These are phyloP conservation scores for Leptestheria dahalacensis DNA, from an alignment of 1,140 invertebrate species.

Conservation along the genomic window DNA sequence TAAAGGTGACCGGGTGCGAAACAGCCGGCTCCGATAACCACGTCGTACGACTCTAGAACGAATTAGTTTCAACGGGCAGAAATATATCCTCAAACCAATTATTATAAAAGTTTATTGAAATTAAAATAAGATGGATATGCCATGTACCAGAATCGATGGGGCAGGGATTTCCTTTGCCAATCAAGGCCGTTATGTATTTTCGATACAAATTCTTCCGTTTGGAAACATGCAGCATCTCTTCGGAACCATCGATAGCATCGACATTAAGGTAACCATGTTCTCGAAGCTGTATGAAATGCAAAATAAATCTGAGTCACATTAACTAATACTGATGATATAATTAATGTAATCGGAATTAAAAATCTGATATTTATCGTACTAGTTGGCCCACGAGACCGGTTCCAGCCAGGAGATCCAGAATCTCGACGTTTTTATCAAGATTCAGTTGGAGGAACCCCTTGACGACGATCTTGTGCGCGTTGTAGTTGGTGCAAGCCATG, in stretches of 20 bases:
- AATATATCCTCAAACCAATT: no score
- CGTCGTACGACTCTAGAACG: conserved; percentile 18
- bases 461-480: conserved; percentile 4
- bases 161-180: conserved; percentile 5
- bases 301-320: not conserved
- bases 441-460: conserved; percentile 8
- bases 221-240: conserved; percentile 17
- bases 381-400: conserved; percentile 12
- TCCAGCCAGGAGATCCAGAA: conserved; percentile 15
- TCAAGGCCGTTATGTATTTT: conserved; percentile 14
- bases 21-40: conserved; percentile 17
- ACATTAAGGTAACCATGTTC: conserved; percentile 19
- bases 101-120: no score
- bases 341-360: no score
- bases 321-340: not conserved
- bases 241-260: conserved; percentile 18
- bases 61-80: not conserved
- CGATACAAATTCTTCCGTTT: conserved; percentile 17
- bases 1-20: conserved; percentile 20
- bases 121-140: not conserved
- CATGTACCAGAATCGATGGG: conserved; percentile 12
- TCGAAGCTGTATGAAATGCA: not conserved
- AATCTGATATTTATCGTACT: conserved; percentile 7
- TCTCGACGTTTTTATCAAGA: not conserved
- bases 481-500: conserved; percentile 8